phyloP scores from a whole-genome alignment of 2,888 invertebrate genomes.

The Philhelius pedissequus region DNA sequence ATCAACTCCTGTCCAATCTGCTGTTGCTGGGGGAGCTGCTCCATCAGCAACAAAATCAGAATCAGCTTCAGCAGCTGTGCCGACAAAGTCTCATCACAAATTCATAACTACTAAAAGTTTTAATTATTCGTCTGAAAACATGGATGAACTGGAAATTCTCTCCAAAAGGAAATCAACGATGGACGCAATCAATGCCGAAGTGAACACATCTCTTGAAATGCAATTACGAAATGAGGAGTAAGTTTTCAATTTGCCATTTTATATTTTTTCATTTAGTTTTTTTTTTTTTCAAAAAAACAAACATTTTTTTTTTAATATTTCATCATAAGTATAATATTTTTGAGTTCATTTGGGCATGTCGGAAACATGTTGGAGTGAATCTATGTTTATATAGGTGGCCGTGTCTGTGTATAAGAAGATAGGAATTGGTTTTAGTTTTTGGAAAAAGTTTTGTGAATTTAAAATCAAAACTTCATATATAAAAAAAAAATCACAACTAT shows the following conservation, averaged over 20 bases:
- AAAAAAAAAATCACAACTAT: conserved; percentile 8
- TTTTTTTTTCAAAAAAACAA: not conserved
- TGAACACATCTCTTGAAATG: conserved; percentile 70
- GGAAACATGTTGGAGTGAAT: not conserved
- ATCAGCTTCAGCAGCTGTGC: conserved; percentile 71
- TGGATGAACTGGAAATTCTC: conserved; percentile 70
- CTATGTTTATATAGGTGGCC: not conserved
- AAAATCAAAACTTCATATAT: not conserved
- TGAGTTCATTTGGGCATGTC: conserved; percentile 20
- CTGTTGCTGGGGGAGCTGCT: conserved; percentile 56
- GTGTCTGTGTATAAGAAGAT: not conserved
- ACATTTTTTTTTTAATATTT: not conserved
- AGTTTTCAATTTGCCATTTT: conserved; percentile 70
- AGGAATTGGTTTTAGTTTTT: not conserved
- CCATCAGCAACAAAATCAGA: not conserved
- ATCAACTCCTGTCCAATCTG: conserved; percentile 29
- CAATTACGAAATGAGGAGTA: conserved; percentile 73
- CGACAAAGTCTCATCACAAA: conserved; percentile 71
- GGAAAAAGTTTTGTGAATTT: conserved; percentile 33
- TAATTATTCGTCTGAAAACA: conserved; percentile 74
- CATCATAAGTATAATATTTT: conserved; percentile 22
- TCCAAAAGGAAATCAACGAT: conserved; percentile 71
- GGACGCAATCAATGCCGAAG: conserved; percentile 71
- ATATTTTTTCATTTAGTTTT: not conserved
- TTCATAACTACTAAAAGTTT: conserved; percentile 73